Evolutionary conservation across 2,888 invertebrate species (phyloP).

Genomic region (Drosophila mercatorum): DNA sequence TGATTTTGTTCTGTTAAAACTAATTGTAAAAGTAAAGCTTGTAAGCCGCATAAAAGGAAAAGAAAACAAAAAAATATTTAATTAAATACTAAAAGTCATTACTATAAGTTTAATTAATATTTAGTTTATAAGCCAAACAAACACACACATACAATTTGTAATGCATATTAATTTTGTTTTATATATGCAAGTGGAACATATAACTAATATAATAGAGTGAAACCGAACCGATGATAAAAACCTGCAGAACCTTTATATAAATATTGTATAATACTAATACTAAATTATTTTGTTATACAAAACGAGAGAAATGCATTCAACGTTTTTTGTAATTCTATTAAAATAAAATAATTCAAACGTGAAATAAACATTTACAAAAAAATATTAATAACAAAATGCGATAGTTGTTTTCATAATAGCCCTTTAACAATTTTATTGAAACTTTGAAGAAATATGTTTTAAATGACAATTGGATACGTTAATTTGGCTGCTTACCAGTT

Average conservation of each 20-base stretch:
- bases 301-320: constrained; percentile 70
- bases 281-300: constrained; percentile 83
- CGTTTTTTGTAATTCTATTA: constrained; percentile 78
- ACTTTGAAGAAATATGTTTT: neutral
- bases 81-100: constrained; percentile 84
- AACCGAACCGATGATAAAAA: constrained; percentile 22
- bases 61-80: constrained; percentile 68
- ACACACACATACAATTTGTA: constrained; percentile 71
- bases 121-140: constrained; percentile 62
- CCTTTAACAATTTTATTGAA: neutral
- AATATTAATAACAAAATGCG: constrained; percentile 59
- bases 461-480: neutral
- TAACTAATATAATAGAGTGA: constrained; percentile 51
- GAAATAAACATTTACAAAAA: constrained; percentile 76
- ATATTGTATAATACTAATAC: constrained; percentile 84
- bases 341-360: constrained; percentile 74
- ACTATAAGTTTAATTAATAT: constrained; percentile 83
- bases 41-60: constrained; percentile 51
- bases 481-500: neutral
- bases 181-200: constrained; percentile 70
- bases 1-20: constrained; percentile 77
- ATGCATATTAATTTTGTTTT: constrained; percentile 74
- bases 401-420: neutral
- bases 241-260: constrained; percentile 78
- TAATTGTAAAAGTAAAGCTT: constrained; percentile 67